These are phyloP conservation scores for Dusona sp. DNA, from an alignment of 2,888 invertebrate species.

Conservation along the genomic window DNA sequence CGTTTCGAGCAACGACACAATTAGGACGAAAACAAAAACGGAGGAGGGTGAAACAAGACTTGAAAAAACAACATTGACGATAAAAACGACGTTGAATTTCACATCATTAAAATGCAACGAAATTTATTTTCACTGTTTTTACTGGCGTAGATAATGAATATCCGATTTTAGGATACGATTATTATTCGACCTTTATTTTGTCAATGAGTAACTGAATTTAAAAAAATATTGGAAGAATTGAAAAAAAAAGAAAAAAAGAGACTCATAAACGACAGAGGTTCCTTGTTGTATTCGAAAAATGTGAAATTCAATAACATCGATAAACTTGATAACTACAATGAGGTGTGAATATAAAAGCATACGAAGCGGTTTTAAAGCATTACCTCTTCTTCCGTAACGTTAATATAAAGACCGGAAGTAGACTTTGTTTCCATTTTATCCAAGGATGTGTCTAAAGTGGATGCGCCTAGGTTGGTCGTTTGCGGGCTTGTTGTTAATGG, in stretches of 20 bases:
- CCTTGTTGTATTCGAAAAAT: background rate
- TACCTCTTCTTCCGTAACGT: constrained; percentile 82
- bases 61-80: constrained; percentile 18
- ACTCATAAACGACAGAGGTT: background rate
- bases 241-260: too few relatives aligned
- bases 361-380: constrained; percentile 75
- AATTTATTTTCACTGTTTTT: background rate
- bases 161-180: too few relatives aligned
- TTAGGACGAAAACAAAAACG: background rate
- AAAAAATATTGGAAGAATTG: background rate
- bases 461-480: constrained; percentile 62
- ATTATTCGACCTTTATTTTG: background rate
- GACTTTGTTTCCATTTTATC: constrained; percentile 75
- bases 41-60: background rate
- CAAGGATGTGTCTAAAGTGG: constrained; percentile 59
- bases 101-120: background rate
- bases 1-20: constrained; percentile 47
- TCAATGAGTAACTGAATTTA: background rate
- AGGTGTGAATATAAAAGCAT: constrained; percentile 70
- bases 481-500: constrained; percentile 67
- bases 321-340: constrained; percentile 38
- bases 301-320: background rate
- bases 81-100: constrained; percentile 8
- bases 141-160: too few relatives aligned
- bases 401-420: constrained; percentile 77